Evolutionary conservation across 2,888 invertebrate genomes (phyloP), one percentile per base, ranked within the genome.

Genomic region (Zhuqinia jingwanae): DNA sequence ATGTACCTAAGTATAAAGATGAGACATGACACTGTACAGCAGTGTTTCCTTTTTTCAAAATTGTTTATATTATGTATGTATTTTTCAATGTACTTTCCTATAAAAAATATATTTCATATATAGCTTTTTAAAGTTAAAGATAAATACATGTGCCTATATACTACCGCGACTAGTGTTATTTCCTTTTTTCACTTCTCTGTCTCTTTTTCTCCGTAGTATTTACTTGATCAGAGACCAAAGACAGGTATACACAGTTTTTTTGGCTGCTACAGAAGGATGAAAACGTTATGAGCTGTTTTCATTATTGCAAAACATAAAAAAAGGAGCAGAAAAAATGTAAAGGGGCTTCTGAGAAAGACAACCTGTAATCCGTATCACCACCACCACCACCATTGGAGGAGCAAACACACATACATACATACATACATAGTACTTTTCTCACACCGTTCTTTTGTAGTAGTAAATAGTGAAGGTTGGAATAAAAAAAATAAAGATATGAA

Each of bases 361-460:
- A 83, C 82, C 82, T 83, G 82, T 83, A 83, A 83, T 83, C 82
- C 82, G 75, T 76, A 79, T n/a, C 50, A 65, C 47, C 25, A 50
- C 47, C 27, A 8, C 25, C 50, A 65, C 47, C 25, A 50, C 47
- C 27, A 8, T 50, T 22, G 50, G 15, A 73, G 47, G 8, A 25
- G 27, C 50, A 50, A 3, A 25, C 17, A 42, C 47, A 25, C 47
- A 50, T 8, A 36, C 36, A 36, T 36, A 36, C 36, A 8, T 36
- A 36, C 36, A 6, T 36, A 36, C n/a, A n/a, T n/a, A n/a, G n/a
- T n/a, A n/a, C n/a, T n/a, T n/a, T 36, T 36, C 73, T 22, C 27
- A 27, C 5, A 78, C 36, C n/a, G 58, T 45, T 63, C 77, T 60
- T 78, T 78, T 60, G 60, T 78, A 25, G 17, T 22, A 22, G 11